A percentile compares a stretch with the other conserved stretches of the same genome.
Evolutionary conservation across 1,140 invertebrate genomes (phyloP).

Genomic region (Steinernema feltiae): DNA sequence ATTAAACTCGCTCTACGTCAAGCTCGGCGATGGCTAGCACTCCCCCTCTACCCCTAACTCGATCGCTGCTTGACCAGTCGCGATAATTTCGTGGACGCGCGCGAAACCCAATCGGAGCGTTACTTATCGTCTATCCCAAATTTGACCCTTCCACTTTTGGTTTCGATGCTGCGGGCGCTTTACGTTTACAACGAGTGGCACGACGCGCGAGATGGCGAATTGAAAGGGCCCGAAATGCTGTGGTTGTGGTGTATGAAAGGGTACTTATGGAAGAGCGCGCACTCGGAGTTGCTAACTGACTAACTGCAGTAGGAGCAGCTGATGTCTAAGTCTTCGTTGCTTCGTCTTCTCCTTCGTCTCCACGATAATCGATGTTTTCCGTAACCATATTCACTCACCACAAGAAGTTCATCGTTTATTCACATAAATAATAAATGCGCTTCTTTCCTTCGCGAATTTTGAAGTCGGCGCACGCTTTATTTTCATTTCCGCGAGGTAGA

Average conservation of each 20-base stretch:
- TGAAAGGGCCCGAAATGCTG: not conserved
- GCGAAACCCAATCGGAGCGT: not conserved
- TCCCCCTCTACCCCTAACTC: not conserved
- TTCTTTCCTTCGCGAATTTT: not conserved
- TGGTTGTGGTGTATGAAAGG: not conserved
- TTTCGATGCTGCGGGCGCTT: not conserved
- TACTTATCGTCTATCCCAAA: not conserved
- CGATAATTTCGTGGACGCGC: constrained; percentile 1
- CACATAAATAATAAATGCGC: constrained; percentile 12
- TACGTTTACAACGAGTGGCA: not conserved
- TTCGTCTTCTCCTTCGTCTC: not conserved
- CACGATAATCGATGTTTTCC: constrained; percentile 12
- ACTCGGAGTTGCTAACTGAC: not conserved
- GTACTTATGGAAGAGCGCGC: constrained; percentile 4
- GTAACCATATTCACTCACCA: not conserved
- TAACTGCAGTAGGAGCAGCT: not conserved
- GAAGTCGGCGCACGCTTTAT: too few relatives aligned
- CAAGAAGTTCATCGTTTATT: constrained; percentile 11
- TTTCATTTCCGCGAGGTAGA: too few relatives aligned
- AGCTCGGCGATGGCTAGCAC: not conserved
- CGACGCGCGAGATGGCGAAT: not conserved
- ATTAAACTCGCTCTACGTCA: not conserved
- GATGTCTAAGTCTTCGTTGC: not conserved
- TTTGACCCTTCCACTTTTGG: constrained; percentile 12
- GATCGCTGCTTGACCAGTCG: not conserved